These are phyloP conservation scores for Drosophila kokeensis DNA, from an alignment of 2,888 invertebrate species.

Conservation along the genomic window DNA sequence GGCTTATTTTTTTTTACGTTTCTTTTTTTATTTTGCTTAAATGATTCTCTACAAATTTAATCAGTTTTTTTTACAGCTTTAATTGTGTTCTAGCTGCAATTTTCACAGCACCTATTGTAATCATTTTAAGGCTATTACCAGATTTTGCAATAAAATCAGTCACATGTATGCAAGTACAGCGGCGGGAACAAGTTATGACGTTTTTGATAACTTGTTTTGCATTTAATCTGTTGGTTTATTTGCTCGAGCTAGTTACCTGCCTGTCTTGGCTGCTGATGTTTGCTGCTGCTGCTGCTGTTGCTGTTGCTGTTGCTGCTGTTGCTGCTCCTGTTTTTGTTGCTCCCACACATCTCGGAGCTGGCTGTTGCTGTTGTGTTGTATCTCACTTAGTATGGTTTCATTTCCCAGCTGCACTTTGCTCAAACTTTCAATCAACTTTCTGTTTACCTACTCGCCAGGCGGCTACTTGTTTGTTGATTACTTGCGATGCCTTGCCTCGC, in stretches of 20 bases:
- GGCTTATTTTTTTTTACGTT: not conserved
- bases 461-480: constrained; percentile 60
- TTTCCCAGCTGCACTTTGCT: constrained; percentile 56
- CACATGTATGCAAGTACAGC: not conserved
- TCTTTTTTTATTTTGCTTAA: not conserved
- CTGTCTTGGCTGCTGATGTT: constrained; percentile 11
- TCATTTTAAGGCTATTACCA: not conserved
- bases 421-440: constrained; percentile 77
- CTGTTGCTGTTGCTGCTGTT: not conserved
- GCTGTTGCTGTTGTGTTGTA: constrained; percentile 32
- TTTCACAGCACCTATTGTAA: not conserved
- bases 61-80: not conserved
- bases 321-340: constrained; percentile 9
- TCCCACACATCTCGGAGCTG: constrained; percentile 32
- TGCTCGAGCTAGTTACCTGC: constrained; percentile 24
- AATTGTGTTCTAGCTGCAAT: not conserved
- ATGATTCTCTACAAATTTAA: not conserved
- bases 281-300: not conserved
- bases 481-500: constrained; percentile 24
- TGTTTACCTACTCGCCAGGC: constrained; percentile 60
- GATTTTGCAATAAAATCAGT: not conserved
- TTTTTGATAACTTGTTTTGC: constrained; percentile 44
- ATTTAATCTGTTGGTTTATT: constrained; percentile 47
- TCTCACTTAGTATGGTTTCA: constrained; percentile 27
- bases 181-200: constrained; percentile 23